Percentiles rank a stretch among this genome's conserved stretches.
phyloP scores from a whole-genome alignment of 1,140 invertebrate genomes.

The Philopotamus ludificatus region DNA sequence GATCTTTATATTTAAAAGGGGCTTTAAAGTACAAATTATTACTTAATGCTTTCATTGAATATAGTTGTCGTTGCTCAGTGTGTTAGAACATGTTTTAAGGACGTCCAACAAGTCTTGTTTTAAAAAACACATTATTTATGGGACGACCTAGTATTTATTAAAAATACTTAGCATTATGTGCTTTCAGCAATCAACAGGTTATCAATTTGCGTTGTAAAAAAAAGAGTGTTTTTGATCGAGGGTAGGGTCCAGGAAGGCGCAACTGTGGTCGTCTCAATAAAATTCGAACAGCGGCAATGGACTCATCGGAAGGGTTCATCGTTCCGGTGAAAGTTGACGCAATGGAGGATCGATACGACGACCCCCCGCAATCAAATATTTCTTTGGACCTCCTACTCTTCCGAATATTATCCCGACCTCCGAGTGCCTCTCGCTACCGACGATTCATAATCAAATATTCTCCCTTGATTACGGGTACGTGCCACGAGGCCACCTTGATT shows the following conservation, averaged over 20 bases:
- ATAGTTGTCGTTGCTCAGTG: no score
- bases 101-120: no score
- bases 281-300: conserved; percentile 18
- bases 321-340: conserved; percentile 24
- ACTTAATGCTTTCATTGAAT: no score
- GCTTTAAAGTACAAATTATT: no score
- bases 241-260: conserved; percentile 4
- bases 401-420: conserved; percentile 26
- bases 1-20: no score
- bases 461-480: conserved; percentile 19
- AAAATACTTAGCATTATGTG: no score
- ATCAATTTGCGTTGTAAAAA: no score
- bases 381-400: conserved; percentile 23
- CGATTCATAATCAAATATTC: conserved; percentile 28
- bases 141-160: no score
- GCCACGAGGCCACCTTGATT: conserved; percentile 19
- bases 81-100: no score
- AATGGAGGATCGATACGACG: conserved; percentile 13
- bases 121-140: no score
- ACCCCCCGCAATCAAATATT: conserved; percentile 27
- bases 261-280: conserved; percentile 38
- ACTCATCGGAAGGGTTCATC: conserved; percentile 17
- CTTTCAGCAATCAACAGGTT: no score
- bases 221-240: no score
- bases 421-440: background rate